Percentiles rank a stretch among this genome's conserved stretches.
Evolutionary conservation across 1,140 invertebrate genomes (phyloP).

Genomic region (Neodiprion pinetum): DNA sequence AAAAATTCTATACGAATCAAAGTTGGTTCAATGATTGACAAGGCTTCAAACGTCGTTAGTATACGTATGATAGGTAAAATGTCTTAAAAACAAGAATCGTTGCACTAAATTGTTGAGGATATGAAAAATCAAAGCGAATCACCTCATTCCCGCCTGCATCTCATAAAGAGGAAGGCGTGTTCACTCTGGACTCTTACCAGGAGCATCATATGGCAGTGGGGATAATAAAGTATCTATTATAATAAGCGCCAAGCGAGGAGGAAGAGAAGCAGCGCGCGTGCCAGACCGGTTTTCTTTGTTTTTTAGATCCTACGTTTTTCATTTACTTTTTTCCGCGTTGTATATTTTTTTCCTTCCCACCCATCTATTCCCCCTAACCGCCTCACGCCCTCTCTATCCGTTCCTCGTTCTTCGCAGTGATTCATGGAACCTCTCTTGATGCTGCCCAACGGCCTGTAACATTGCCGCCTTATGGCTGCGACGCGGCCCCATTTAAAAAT

Average conservation of each 20-base stretch:
- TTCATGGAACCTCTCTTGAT: constrained; percentile 46
- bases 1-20: too few species aligned
- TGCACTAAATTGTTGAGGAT: too few species aligned
- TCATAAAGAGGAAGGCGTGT: too few species aligned
- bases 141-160: too few species aligned
- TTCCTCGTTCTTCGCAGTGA: constrained; percentile 35
- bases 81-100: too few species aligned
- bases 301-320: constrained; percentile 14
- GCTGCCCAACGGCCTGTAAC: constrained; percentile 53
- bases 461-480: constrained; percentile 52
- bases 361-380: constrained; percentile 18
- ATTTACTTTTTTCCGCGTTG: constrained; percentile 15
- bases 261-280: constrained; percentile 34
- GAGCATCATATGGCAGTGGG: not conserved
- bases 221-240: not conserved
- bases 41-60: too few species aligned
- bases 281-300: constrained; percentile 40
- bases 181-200: not conserved
- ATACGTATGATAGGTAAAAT: too few species aligned
- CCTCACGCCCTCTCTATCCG: constrained; percentile 16
- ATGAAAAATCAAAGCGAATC: too few species aligned
- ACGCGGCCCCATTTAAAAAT: constrained; percentile 9
- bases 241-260: not conserved
- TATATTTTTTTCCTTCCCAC: not conserved
- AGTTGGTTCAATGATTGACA: too few species aligned